phyloP scores from a whole-genome alignment of 2,113 vertebrate species.

The Prinia subflava region DNA sequence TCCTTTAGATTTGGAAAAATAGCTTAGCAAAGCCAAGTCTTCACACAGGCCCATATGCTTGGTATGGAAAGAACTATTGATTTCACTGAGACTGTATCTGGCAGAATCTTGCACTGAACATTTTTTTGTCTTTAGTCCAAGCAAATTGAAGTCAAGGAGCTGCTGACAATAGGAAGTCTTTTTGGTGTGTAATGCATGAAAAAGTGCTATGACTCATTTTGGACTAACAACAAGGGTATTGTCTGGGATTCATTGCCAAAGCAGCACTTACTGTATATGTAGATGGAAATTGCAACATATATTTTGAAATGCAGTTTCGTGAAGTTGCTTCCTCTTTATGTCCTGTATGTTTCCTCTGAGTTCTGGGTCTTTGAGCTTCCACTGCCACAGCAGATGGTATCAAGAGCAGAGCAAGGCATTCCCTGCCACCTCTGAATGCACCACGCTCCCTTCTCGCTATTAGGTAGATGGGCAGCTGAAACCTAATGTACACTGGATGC shows the following conservation, averaged over 20 bases:
- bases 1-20: neutral
- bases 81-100: neutral
- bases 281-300: constrained; percentile 1
- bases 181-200: neutral
- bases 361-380: neutral
- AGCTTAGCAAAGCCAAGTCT: constrained; percentile 1
- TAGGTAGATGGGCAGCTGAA: neutral
- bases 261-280: neutral
- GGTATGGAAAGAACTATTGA: neutral
- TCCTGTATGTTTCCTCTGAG: neutral
- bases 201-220: neutral
- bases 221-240: neutral
- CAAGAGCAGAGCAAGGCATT: neutral
- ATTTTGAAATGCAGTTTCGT: constrained; percentile 4
- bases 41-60: neutral
- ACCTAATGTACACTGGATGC: neutral
- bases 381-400: neutral
- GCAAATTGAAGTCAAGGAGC: neutral
- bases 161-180: constrained; percentile 33
- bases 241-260: neutral
- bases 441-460: neutral
- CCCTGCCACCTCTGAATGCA: rapidly evolving
- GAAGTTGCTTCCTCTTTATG: neutral
- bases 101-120: neutral
- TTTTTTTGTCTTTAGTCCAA: neutral